Percentiles rank a stretch among this genome's conserved stretches.
These are phyloP conservation scores for Lymantria monacha DNA, from an alignment of 2,888 invertebrate genomes.

Conservation along the genomic window DNA sequence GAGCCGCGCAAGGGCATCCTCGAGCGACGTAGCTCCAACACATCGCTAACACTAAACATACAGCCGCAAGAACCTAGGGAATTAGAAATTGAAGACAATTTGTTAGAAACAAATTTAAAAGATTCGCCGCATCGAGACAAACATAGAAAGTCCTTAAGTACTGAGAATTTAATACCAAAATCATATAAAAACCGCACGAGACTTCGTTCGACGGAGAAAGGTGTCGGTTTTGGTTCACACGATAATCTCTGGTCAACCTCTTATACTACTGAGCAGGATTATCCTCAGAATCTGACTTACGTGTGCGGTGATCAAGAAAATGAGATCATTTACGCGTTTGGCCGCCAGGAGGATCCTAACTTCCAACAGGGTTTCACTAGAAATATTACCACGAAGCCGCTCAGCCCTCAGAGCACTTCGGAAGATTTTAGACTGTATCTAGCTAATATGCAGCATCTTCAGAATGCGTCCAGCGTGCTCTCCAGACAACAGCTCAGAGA, in stretches of 20 bases:
- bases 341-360: constrained; percentile 63
- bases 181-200: constrained; percentile 70
- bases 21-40: constrained; percentile 91
- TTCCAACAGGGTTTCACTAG: constrained; percentile 66
- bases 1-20: constrained; percentile 84
- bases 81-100: constrained; percentile 68
- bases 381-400: constrained; percentile 84
- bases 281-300: constrained; percentile 65
- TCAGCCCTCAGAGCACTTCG: constrained; percentile 85
- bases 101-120: constrained; percentile 60
- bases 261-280: constrained; percentile 60
- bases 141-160: constrained; percentile 82
- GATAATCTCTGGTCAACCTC: constrained; percentile 77
- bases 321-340: constrained; percentile 76
- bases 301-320: constrained; percentile 76
- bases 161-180: constrained; percentile 82
- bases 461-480: constrained; percentile 86
- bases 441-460: constrained; percentile 87
- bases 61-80: constrained; percentile 72
- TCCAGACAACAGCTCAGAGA: constrained; percentile 83
- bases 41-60: constrained; percentile 87
- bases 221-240: constrained; percentile 70
- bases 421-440: constrained; percentile 88
- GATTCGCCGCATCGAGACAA: constrained; percentile 63
- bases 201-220: constrained; percentile 54